Evolutionary conservation across 2,113 vertebrate genomes (phyloP), one percentile per base, ranked within the genome.

Genomic region (Quiscalus mexicanus): DNA sequence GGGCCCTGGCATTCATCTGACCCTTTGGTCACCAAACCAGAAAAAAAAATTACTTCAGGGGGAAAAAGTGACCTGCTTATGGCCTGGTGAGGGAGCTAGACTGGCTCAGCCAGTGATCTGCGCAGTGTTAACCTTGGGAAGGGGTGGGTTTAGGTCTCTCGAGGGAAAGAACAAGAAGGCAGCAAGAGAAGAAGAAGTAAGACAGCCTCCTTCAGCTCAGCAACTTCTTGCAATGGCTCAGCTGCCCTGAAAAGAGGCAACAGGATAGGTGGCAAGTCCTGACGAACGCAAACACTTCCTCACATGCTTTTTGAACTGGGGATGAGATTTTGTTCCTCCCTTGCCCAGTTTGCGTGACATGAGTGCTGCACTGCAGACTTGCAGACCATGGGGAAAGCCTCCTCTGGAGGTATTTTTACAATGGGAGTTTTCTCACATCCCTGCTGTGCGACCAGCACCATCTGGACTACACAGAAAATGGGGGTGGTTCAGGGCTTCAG

Each of bases 221-320:
- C 12, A 58, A 58, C 12, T 13, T 58, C 50, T 53, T 81, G 24
- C 9, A 10, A 45, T 35, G 18, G 21, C 18, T 90, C 37, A 70
- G 31, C 3, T 0, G 0, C 10, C 14, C 31, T 74, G 27, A 31
- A 85, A 59, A 45, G 25, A 33, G 28, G 31, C 0, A 3, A 45
- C 1, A 53, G 15, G 12, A 74, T 0, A 0, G 0, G 1, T 35
- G 31, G 18, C 15, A 81, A 30, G 9, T 30, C 42, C 22, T 79
- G 22, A 50, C 11, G 9, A 35, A 42, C 28, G 63, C 31, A 83
- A 56, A 28, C 4, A 41, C 25, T 50, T 44, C 27, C 18, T 47
- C 21, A 52, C 11, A 30, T 1, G 9, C 8, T 23, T 83, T 55
- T 52, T 71, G 52, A 88, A 71, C 7, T 23, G 28, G 3, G 4